Base-by-base conservation (phyloP, 2,113 vertebrate species). In the Hepsetus odoe region DNA sequence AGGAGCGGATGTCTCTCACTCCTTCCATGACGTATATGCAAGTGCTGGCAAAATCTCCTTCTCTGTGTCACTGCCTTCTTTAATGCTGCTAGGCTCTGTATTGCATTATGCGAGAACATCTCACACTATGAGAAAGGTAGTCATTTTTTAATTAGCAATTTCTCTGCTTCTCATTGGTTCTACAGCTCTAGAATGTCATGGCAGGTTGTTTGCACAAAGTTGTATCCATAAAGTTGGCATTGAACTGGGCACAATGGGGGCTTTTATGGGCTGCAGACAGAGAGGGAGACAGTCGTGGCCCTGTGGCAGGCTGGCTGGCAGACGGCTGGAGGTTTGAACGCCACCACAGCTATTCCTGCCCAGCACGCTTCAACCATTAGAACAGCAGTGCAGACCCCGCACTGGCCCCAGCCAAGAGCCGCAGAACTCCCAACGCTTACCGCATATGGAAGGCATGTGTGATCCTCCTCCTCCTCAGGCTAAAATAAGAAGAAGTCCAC, bases 381-480 rank as follows among this genome's bases (percentile, higher is more conserved):
- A 87, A 53, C 89, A 91, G 71, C 72, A 84, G 74, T 76, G 85
- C 79, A 46, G 80, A 59, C 76, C 72, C 33, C 30, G 72, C 22
- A 7, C 46, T 30, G 85, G 40, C 81, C 75, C 74, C 44, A 85
- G 88, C 91, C 90, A 92, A 67, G 75, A 46, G 82, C 89, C 88
- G 84, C 88, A 92, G 85, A 83, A 49, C 13, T 61, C 73, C 59
- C 82, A 91, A 53, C 80, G 80, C 88, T 92, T 90, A 92, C 90
- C 83, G 87, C 90, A 91, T 90, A 86, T 90, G 91, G 91, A 93
- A 92, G 88, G 87, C 90, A 92, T 93, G 89, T 80, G 61, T 51
- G 53, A 88, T 83, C 76, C 72, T 67, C 59, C 72, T 74, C 74
- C 35, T 76, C 85, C 74, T 77, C 49, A 56, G 66, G 69, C 80